phyloP scores from a whole-genome alignment of 92 coral and sea anemone species.

The Porites evermanni region DNA sequence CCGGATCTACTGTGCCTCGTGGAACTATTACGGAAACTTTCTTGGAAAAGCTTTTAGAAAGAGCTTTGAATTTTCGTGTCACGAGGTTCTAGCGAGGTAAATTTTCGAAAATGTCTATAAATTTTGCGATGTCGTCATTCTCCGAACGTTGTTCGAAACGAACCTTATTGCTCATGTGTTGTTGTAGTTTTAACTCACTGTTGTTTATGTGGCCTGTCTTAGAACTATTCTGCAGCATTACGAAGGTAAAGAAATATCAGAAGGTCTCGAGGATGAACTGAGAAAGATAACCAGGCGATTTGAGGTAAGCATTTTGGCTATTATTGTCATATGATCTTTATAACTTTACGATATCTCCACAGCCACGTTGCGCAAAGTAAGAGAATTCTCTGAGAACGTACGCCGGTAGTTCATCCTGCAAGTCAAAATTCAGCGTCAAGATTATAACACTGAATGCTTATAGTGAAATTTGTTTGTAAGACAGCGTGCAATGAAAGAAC shows the following conservation, averaged over 20 bases:
- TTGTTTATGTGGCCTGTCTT: constrained; percentile 59
- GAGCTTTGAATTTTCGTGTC: constrained; percentile 20
- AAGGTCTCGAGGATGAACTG: constrained; percentile 36
- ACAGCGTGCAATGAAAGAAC: neutral
- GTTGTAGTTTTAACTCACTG: constrained; percentile 33
- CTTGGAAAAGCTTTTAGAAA: constrained; percentile 26
- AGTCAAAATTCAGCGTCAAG: constrained; percentile 3
- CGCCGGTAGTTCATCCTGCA: neutral
- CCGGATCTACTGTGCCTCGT: constrained; percentile 39
- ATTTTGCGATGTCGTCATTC: constrained; percentile 81
- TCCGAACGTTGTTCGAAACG: constrained; percentile 68
- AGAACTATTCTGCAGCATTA: constrained; percentile 50
- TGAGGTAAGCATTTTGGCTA: constrained; percentile 66
- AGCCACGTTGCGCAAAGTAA: constrained; percentile 77
- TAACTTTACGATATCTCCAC: constrained; percentile 27
- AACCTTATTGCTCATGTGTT: constrained; percentile 62
- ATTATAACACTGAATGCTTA: neutral
- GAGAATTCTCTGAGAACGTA: constrained; percentile 10
- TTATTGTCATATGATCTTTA: constrained; percentile 78
- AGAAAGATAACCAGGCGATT: constrained; percentile 38
- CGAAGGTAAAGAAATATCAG: constrained; percentile 30
- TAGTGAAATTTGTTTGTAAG: neutral
- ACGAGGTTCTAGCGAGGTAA: constrained; percentile 57
- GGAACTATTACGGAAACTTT: constrained; percentile 33
- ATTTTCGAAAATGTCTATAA: constrained; percentile 54